Conservation (phyloP, 2,113 vertebrate genomes). For the Oncorhynchus nerka region DNA sequence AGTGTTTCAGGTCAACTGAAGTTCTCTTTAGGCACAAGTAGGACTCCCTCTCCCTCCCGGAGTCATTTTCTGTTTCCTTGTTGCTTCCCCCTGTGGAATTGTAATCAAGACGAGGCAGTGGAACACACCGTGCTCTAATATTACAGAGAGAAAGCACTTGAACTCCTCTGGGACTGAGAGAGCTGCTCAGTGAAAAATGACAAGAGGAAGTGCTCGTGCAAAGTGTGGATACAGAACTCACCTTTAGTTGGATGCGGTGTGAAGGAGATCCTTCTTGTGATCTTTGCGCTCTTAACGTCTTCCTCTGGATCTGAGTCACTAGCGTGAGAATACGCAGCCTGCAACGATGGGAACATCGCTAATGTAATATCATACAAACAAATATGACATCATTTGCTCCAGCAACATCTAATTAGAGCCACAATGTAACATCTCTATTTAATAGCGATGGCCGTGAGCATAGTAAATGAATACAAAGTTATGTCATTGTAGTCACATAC, state of each 20-base stretch:
- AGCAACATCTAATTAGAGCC: no score
- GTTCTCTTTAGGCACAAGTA: slow-evolving; percentile 80
- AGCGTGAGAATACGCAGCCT: slow-evolving; percentile 57
- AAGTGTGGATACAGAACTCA: slow-evolving; percentile 57
- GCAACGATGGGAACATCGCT: not conserved
- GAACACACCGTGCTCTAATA: slow-evolving; percentile 33
- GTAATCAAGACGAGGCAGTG: slow-evolving; percentile 53
- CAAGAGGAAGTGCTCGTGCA: not conserved
- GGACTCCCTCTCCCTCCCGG: slow-evolving; percentile 48
- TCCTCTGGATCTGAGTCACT: slow-evolving; percentile 77
- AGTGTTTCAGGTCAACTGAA: slow-evolving; percentile 76
- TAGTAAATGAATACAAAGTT: no score
- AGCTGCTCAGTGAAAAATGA: slow-evolving; percentile 36
- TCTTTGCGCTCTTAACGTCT: slow-evolving; percentile 63
- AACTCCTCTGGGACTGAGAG: slow-evolving; percentile 12
- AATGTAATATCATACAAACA: no score
- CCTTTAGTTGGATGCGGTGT: slow-evolving; percentile 86
- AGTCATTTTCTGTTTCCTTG: slow-evolving; percentile 51
- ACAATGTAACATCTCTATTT: no score
- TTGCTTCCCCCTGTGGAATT: slow-evolving; percentile 59
- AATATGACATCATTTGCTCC: no score
- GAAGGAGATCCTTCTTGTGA: slow-evolving; percentile 89
- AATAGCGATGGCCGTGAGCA: no score
- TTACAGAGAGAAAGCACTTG: slow-evolving; percentile 19
- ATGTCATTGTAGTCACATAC: no score